Evolutionary conservation across 1,140 invertebrate genomes (phyloP).

Genomic region (Drosophila ogumai): DNA sequence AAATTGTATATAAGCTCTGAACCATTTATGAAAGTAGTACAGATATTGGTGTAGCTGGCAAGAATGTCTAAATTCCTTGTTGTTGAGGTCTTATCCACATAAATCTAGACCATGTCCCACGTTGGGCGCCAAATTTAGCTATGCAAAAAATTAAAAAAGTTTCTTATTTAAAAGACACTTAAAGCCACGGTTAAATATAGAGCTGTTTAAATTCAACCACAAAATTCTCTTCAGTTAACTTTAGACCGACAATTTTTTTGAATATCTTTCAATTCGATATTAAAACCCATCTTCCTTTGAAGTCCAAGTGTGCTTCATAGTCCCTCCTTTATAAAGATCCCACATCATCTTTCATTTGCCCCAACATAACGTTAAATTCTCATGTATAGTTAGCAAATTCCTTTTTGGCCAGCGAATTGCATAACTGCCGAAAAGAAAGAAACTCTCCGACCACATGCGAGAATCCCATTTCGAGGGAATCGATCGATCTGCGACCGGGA

Average conservation of each 20-base stretch:
- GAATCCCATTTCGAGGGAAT: conserved; percentile 37
- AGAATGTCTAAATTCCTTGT: not conserved
- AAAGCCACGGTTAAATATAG: too few relatives aligned
- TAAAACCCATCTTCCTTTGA: not conserved
- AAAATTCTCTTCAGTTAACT: too few relatives aligned
- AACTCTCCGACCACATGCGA: conserved; percentile 17
- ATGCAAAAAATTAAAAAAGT: too few relatives aligned
- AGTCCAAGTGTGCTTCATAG: not conserved
- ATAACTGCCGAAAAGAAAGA: conserved; percentile 12
- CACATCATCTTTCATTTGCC: not conserved
- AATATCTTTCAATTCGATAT: not conserved
- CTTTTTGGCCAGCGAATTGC: conserved; percentile 9
- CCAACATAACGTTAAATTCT: not conserved
- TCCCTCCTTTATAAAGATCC: not conserved
- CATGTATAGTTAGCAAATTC: not conserved
- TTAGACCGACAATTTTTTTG: too few relatives aligned
- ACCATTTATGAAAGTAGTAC: too few relatives aligned
- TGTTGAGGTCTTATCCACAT: too few relatives aligned
- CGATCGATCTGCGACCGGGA: conserved; percentile 44
- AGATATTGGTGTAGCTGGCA: not conserved
- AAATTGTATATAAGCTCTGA: not conserved
- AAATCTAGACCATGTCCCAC: too few relatives aligned
- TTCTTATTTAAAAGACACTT: too few relatives aligned
- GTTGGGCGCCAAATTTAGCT: too few relatives aligned
- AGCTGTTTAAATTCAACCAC: too few relatives aligned